Evolutionary conservation across 1,140 invertebrate genomes (phyloP).

Genomic region (Bradysia coprophila): DNA sequence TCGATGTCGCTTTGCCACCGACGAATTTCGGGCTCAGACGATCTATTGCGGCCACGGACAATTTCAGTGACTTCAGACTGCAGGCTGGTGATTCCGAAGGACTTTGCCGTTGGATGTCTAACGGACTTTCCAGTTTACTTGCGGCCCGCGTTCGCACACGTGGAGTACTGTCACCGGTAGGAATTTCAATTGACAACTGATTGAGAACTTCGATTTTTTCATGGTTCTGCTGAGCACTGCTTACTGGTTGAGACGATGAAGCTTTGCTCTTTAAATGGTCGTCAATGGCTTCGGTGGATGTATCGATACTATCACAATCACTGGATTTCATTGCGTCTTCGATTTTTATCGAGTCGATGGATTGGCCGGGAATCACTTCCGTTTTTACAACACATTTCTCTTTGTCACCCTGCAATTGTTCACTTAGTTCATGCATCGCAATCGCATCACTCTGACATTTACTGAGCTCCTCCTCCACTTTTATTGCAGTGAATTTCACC

Average conservation of each 20-base stretch:
- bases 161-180: conserved; percentile 10
- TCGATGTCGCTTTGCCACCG: conserved; percentile 27
- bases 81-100: conserved; percentile 17
- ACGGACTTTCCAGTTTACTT: conserved; percentile 50
- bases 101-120: conserved; percentile 37
- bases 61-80: not conserved
- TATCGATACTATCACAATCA: conserved; percentile 20
- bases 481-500: not conserved
- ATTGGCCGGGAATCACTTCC: too few relatives aligned
- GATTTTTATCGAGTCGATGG: too few relatives aligned
- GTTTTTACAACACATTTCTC: not conserved
- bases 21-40: conserved; percentile 4
- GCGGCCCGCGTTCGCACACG: conserved; percentile 43
- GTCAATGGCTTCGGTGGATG: conserved; percentile 12
- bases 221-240: conserved; percentile 2
- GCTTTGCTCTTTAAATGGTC: not conserved
- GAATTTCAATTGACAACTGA: conserved; percentile 18
- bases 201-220: conserved; percentile 7
- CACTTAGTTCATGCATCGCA: not conserved
- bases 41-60: conserved; percentile 1
- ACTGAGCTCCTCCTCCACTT: not conserved
- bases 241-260: not conserved
- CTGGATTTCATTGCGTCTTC: conserved; percentile 4
- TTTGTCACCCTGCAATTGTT: not conserved
- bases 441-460: not conserved